Evolutionary conservation across 2,797 vertebrate species (phyloP), one percentile per base, ranked within the genome.

Genomic region (Lepilemur ruficaudatus): DNA sequence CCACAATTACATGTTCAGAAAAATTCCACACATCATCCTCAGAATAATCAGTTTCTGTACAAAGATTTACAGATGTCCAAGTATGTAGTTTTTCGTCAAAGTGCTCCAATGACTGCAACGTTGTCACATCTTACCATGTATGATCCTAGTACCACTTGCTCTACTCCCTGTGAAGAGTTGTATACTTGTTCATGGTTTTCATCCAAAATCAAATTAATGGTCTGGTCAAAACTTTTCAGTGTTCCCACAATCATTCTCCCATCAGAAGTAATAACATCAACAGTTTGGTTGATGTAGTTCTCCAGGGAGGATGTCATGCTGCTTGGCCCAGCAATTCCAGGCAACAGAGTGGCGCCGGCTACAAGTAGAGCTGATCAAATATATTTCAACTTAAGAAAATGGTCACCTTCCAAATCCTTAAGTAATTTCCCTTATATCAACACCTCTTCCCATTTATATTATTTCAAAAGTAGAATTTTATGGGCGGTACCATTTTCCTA

Each of bases 191-290:
- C 99, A 23, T 99, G 99, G 91, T 99, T 99, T 98, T 99, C 99
- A 96, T 99, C 99, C 98, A 99, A 99, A 98, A 99, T 99, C 97
- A 99, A 99, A 98, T 99, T 99, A 98, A 99, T 99, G 92, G 99
- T 99, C 98, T 99, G 99, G 98, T 99, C 99, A 98, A 99, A 99
- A 94, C 99, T 99, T 98, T 99, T 99, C 69, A 99, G 98, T 0
- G 99, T 99, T 72, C 99, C 99, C 99, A 99, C 99, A 72, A 99
- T 99, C 99, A 99, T 99, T 97, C 99, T 99, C 50, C 99, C 99
- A 97, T 99, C 99, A 25, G 99, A 99, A 43, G 99, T 99, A 96
- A 99, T 98, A 86, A 99, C 99, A 93, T 99, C 99, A 97, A 99
- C 99, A 2, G 99, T 99, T 93, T 99, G 99, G 98, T 99, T 99